phyloP scores from a whole-genome alignment of 2,888 invertebrate genomes.

The Standfussiana lucernea region DNA sequence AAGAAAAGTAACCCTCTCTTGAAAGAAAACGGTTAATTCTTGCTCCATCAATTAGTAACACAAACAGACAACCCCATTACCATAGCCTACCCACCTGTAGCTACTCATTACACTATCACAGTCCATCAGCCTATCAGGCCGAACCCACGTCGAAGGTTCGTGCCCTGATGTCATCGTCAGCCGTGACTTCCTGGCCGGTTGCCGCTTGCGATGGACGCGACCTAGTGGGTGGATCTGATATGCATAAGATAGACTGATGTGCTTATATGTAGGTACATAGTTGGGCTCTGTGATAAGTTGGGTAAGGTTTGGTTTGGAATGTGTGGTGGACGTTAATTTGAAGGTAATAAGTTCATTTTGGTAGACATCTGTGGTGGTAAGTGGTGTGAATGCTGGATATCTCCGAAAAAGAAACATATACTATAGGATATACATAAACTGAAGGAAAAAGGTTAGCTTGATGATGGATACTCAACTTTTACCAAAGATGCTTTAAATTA shows the following conservation, averaged over 20 bases:
- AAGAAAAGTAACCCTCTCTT: not conserved
- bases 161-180: constrained; percentile 64
- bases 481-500: not conserved
- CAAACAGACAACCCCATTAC: constrained; percentile 32
- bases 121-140: constrained; percentile 54
- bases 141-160: constrained; percentile 61
- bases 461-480: not conserved
- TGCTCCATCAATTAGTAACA: constrained; percentile 13
- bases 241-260: constrained; percentile 21
- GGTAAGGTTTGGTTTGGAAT: constrained; percentile 17
- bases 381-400: not conserved
- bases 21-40: not conserved
- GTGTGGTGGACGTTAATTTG: not conserved
- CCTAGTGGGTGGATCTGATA: constrained; percentile 55
- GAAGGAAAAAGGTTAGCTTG: not conserved
- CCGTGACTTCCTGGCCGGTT: constrained; percentile 63
- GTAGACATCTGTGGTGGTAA: not conserved
- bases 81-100: constrained; percentile 48
- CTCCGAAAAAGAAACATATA: not conserved
- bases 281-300: not conserved
- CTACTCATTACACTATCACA: constrained; percentile 59
- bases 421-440: too few species aligned
- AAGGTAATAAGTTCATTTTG: not conserved
- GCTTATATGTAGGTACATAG: not conserved
- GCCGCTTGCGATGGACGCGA: constrained; percentile 40